phyloP scores from a whole-genome alignment of 2,888 invertebrate genomes.

The Dromius quadrimaculatus region DNA sequence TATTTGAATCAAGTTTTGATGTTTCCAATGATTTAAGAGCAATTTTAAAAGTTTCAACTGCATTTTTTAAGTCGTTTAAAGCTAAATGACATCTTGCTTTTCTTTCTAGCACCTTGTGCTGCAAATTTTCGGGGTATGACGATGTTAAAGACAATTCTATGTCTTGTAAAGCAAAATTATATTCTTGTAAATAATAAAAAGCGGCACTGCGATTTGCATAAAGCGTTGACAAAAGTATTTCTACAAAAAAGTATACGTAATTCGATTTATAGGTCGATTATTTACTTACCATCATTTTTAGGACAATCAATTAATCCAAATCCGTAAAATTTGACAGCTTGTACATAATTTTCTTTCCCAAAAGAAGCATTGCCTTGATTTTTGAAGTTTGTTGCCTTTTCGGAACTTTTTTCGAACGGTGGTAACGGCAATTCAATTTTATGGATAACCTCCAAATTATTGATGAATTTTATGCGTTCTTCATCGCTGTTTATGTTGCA shows the following conservation, averaged over 20 bases:
- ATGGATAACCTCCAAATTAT: slow-evolving; percentile 64
- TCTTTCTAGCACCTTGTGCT: slow-evolving; percentile 82
- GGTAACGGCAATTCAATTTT: slow-evolving; percentile 63
- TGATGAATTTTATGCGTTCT: slow-evolving; percentile 75
- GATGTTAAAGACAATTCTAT: slow-evolving; percentile 75
- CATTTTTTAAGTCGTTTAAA: slow-evolving; percentile 74
- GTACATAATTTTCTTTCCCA: slow-evolving; percentile 76
- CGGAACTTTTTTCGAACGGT: slow-evolving; percentile 70
- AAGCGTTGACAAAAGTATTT: slow-evolving; percentile 75
- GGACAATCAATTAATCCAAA: slow-evolving; percentile 78
- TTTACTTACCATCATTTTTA: slow-evolving; percentile 74
- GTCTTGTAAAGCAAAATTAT: slow-evolving; percentile 77
- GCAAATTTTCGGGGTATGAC: slow-evolving; percentile 78
- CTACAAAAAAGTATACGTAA: slow-evolving; percentile 61
- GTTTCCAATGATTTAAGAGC: slow-evolving; percentile 78
- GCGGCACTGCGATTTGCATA: slow-evolving; percentile 87
- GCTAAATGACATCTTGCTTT: slow-evolving; percentile 79
- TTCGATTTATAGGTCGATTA: background rate
- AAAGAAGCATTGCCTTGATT: slow-evolving; percentile 80
- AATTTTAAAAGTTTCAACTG: slow-evolving; percentile 75
- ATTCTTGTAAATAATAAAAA: slow-evolving; percentile 78
- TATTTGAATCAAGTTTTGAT: slow-evolving; percentile 73
- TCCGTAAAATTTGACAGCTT: slow-evolving; percentile 78
- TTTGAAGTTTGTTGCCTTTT: slow-evolving; percentile 75
- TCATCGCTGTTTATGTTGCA: slow-evolving; percentile 65